phyloP scores from a whole-genome alignment of 1,140 invertebrate genomes.

The Pseudomyrmex pallidus region DNA sequence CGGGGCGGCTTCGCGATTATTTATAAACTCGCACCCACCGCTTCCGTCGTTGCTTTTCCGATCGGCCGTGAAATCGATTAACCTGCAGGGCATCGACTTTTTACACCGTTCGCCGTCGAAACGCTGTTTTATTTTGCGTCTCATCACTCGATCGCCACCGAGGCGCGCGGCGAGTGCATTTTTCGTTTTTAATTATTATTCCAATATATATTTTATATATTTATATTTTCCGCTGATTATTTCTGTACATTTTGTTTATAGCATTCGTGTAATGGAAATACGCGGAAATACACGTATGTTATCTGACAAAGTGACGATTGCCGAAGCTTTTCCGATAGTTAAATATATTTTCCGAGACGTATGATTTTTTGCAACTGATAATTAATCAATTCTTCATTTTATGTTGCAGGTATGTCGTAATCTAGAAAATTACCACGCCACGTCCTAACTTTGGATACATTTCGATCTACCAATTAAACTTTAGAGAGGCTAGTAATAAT shows the following conservation, averaged over 20 bases:
- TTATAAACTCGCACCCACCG: conserved; percentile 56
- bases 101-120: conserved; percentile 18
- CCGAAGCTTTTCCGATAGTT: neutral
- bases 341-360: neutral
- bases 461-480: neutral
- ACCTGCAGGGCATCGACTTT: conserved; percentile 50
- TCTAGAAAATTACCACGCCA: neutral
- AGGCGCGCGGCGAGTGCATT: too few relatives aligned
- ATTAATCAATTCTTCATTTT: conserved; percentile 32
- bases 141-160: neutral
- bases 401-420: conserved; percentile 34
- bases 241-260: neutral
- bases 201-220: neutral
- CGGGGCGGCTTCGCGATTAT: conserved; percentile 54
- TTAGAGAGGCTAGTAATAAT: neutral
- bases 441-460: neutral
- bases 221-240: neutral
- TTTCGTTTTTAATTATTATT: conserved; percentile 9
- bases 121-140: conserved; percentile 16
- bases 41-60: conserved; percentile 53
- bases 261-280: neutral
- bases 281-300: neutral
- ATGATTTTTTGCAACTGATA: neutral
- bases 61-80: conserved; percentile 62
- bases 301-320: neutral